Evolutionary conservation across 30 jellyfish, hydroid and myxozoan species (phyloP).

Genomic region (Aurelia sp.): DNA sequence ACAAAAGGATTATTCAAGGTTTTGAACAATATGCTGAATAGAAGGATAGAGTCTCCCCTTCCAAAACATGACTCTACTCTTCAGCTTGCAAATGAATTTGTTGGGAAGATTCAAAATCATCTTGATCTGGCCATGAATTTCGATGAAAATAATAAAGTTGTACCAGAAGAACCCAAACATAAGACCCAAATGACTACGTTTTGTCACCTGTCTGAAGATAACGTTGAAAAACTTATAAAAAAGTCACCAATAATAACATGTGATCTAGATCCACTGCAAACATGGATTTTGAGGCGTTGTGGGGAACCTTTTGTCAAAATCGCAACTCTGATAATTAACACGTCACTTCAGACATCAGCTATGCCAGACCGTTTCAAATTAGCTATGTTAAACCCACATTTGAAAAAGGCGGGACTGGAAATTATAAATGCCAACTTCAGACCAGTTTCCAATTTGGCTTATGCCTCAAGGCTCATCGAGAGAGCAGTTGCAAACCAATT

Average conservation of each 20-base stretch:
- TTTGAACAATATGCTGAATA: neutral
- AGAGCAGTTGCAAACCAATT: slow-evolving; percentile 54
- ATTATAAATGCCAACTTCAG: slow-evolving; percentile 14
- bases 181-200: slow-evolving; percentile 27
- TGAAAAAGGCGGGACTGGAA: slow-evolving; percentile 57
- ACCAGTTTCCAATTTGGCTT: slow-evolving; percentile 13
- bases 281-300: slow-evolving; percentile 44
- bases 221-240: slow-evolving; percentile 17
- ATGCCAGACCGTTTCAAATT: slow-evolving; percentile 42
- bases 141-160: slow-evolving; percentile 26
- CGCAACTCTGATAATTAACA: slow-evolving; percentile 23
- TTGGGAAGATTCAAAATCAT: slow-evolving; percentile 8
- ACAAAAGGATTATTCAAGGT: slow-evolving; percentile 1
- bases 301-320: slow-evolving; percentile 15
- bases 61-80: slow-evolving; percentile 10
- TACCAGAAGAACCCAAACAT: slow-evolving; percentile 39
- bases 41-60: slow-evolving; percentile 41
- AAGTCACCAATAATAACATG: slow-evolving; percentile 37
- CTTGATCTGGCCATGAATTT: slow-evolving; percentile 30
- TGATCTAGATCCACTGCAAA: slow-evolving; percentile 36
- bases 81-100: slow-evolving; percentile 47
- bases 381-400: slow-evolving; percentile 36
- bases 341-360: slow-evolving; percentile 27
- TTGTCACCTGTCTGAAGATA: slow-evolving; percentile 22
- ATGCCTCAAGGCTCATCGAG: slow-evolving; percentile 54